Evolutionary conservation across 2,113 vertebrate species (phyloP).

Genomic region (Fregata magnificens): DNA sequence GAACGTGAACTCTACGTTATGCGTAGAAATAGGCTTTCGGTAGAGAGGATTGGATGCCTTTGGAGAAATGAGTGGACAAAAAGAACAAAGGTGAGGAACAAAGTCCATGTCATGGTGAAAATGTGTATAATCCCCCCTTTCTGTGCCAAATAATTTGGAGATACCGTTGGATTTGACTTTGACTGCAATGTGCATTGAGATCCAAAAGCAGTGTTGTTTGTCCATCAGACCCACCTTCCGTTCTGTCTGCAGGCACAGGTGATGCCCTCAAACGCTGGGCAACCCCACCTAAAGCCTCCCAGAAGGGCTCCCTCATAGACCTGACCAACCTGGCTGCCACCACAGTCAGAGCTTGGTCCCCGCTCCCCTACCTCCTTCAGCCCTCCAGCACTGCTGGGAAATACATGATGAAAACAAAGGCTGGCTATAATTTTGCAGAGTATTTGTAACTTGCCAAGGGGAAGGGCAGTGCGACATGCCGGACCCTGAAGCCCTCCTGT

Average conservation of each 20-base stretch:
- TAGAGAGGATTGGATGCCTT: slow-evolving; percentile 97
- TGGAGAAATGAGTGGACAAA: neutral
- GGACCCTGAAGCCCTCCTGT: neutral
- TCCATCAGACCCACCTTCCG: neutral
- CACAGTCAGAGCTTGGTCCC: neutral
- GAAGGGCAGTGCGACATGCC: neutral
- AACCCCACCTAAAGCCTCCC: neutral
- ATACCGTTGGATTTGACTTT: neutral
- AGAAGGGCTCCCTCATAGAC: neutral
- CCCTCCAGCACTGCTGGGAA: neutral
- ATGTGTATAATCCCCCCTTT: neutral
- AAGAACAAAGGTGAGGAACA: neutral
- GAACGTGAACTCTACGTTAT: slow-evolving; percentile 85
- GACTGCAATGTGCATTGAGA: neutral
- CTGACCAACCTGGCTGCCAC: neutral
- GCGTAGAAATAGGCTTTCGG: slow-evolving; percentile 88
- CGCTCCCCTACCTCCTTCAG: neutral
- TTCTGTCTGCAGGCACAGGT: neutral
- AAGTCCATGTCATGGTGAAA: neutral
- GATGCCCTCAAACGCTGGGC: neutral
- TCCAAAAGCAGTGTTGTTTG: neutral
- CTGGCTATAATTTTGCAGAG: neutral
- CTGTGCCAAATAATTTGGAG: neutral
- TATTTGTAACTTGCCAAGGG: neutral
- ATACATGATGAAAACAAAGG: neutral